Conservation (phyloP, 2,113 vertebrate genomes). For the Octodon degus region DNA sequence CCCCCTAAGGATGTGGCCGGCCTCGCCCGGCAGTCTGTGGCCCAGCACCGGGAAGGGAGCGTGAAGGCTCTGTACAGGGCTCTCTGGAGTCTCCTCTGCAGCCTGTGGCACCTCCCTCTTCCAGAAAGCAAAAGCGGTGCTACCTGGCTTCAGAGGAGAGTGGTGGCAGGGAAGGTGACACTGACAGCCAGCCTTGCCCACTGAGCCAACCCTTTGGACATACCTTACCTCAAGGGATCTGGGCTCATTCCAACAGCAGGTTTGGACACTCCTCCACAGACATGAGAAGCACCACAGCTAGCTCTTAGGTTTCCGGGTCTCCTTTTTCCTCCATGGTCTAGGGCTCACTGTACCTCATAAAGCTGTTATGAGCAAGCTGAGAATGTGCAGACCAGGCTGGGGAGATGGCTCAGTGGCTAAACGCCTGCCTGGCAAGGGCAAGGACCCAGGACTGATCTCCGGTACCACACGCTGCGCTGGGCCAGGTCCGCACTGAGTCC, state of each 20-base stretch:
- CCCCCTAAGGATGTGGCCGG: neutral
- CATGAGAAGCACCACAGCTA: neutral
- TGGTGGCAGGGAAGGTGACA: neutral
- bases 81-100: neutral
- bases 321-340: neutral
- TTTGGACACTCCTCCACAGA: neutral
- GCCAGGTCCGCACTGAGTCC: too few species aligned
- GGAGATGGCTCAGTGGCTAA: too few species aligned
- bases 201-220: neutral
- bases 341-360: neutral
- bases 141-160: neutral
- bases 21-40: neutral
- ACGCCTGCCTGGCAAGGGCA: too few species aligned
- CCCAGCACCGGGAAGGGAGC: neutral
- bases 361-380: neutral
- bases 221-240: neutral
- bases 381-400: neutral
- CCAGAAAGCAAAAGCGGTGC: neutral
- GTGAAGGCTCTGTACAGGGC: neutral
- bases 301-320: neutral
- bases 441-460: too few species aligned
- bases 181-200: neutral
- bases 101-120: too few species aligned
- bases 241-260: neutral
- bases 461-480: too few species aligned